Evolutionary conservation across 2,888 invertebrate genomes (phyloP), one percentile per base, ranked within the genome.

Genomic region (Aromia moschata): DNA sequence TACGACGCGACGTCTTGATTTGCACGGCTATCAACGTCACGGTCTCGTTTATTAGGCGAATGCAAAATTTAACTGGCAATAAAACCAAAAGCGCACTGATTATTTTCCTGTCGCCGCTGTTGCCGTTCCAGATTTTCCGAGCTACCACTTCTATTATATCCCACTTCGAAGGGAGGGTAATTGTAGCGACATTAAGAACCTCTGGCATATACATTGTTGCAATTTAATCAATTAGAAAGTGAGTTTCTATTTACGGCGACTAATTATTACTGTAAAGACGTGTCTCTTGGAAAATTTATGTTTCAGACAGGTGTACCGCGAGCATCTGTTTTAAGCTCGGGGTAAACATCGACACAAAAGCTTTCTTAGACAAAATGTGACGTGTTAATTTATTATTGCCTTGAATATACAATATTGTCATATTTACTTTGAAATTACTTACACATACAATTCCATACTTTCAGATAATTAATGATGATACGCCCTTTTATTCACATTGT

Each of bases 101-200:
- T 61, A 46, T 58, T 61, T 55, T 61, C 58, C 61, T 55, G 58
- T 55, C n/a, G n/a, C n/a, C n/a, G n/a, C 56, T 54, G 54, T 55
- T 58, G 49, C 43, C 37, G 54, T 61, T 57, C 33, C 14, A 31
- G 33, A 46, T 46, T 46, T 46, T 46, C 46, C 33, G 9, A 33
- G 46, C 46, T 46, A 36, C 31, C 18, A 41, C 5, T 41, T 41
- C 18, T 41, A 41, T 41, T 41, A 41, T 15, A 18, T 41, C 41
- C n/a, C 17, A 15, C 31, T 18, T 20, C 16, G 15, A 2, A 15
- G 15, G 17, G 33, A n/a, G n/a, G 16, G 46, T 14, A 31, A 46
- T 10, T 4, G 33, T 33, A 33, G 33, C n/a, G 33, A 33, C 33
- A 33, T n/a, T 33, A 33, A 33, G 10, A 10, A 33, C n/a, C 33